phyloP scores from a whole-genome alignment of 2,113 vertebrate genomes.

The Siniperca chuatsi region DNA sequence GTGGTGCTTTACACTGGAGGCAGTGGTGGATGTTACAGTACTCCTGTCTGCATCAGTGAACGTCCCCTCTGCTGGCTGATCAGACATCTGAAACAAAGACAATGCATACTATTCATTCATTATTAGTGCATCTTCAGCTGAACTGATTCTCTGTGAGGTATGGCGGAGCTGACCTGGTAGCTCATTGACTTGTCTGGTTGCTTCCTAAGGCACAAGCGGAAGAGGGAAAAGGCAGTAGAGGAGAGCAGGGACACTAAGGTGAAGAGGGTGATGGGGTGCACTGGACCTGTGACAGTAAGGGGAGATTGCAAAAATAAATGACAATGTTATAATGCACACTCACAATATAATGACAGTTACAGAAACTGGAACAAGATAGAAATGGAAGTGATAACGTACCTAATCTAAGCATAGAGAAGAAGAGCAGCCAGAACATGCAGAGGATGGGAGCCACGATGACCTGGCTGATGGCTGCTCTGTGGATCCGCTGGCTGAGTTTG shows the following conservation, averaged over 20 bases:
- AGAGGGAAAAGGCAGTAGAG: slow-evolving; percentile 86
- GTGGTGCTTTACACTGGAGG: slow-evolving; percentile 87
- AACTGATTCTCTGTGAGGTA: not conserved
- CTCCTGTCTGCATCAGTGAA: slow-evolving; percentile 90
- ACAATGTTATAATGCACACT: not conserved
- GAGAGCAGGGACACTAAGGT: slow-evolving; percentile 87
- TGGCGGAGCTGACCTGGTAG: slow-evolving; percentile 85
- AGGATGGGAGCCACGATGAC: slow-evolving; percentile 93
- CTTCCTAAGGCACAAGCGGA: slow-evolving; percentile 90
- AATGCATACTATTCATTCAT: not conserved
- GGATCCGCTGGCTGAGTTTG: slow-evolving; percentile 93
- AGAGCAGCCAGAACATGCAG: slow-evolving; percentile 96
- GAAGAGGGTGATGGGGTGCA: slow-evolving; percentile 91
- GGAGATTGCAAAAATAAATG: slow-evolving; percentile 6
- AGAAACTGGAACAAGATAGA: too few species aligned
- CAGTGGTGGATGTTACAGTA: slow-evolving; percentile 90
- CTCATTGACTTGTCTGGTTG: slow-evolving; percentile 85
- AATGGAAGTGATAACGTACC: slow-evolving; percentile 78
- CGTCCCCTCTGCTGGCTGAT: slow-evolving; percentile 86
- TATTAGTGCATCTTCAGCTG: not conserved
- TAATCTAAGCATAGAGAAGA: slow-evolving; percentile 94
- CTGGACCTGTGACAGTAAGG: slow-evolving; percentile 82
- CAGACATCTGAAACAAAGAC: slow-evolving; percentile 87
- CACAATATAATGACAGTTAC: not conserved
- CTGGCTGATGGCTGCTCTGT: slow-evolving; percentile 90